Evolutionary conservation across 2,797 vertebrate genomes (phyloP).

Genomic region (Pseudochirops corinnae): DNA sequence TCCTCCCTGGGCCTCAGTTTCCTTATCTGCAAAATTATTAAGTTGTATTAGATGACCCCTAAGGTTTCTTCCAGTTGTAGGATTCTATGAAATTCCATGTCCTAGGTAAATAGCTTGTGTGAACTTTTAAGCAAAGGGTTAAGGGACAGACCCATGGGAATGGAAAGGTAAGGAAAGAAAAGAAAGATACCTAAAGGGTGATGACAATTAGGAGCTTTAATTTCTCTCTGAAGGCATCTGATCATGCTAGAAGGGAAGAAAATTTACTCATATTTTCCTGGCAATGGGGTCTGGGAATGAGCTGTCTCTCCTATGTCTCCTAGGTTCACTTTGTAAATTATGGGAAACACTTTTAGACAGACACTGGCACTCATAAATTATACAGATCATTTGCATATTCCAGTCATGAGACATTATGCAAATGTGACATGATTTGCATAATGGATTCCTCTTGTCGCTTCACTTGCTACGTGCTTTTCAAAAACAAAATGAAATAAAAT

Average conservation of each 20-base stretch:
- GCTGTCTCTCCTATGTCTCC: constrained; percentile 73
- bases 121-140: constrained; percentile 54
- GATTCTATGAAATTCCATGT: not conserved
- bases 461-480: constrained; percentile 91
- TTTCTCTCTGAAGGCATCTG: constrained; percentile 60
- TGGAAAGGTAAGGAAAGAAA: constrained; percentile 22
- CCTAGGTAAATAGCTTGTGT: constrained; percentile 13
- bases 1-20: not conserved
- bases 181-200: constrained; percentile 57
- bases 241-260: constrained; percentile 66
- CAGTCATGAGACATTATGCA: constrained; percentile 98
- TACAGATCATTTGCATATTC: constrained; percentile 96
- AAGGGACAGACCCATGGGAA: constrained; percentile 7
- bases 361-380: constrained; percentile 97
- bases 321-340: constrained; percentile 92
- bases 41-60: not conserved
- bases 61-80: not conserved
- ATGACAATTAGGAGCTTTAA: constrained; percentile 60
- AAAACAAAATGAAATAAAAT: constrained; percentile 87
- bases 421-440: constrained; percentile 95
- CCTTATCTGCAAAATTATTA: not conserved
- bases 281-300: constrained; percentile 75
- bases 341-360: constrained; percentile 94
- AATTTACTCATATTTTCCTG: constrained; percentile 74
- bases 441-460: constrained; percentile 97